Evolutionary conservation across 1,140 invertebrate species (phyloP).

Genomic region (Sarcophaga peregrina): DNA sequence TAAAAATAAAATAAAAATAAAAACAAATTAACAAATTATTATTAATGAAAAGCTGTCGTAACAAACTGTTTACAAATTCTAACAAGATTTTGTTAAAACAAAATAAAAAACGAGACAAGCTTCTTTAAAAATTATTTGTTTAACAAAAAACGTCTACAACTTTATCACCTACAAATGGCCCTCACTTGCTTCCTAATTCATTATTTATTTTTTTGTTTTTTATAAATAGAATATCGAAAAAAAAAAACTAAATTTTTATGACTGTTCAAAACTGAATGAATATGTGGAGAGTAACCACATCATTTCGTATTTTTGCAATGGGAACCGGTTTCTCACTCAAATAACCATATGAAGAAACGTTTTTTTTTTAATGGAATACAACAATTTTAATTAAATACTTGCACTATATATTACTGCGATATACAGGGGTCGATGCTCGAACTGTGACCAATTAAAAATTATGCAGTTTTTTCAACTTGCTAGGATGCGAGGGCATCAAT

Average conservation of each 20-base stretch:
- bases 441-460: no score
- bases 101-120: neutral
- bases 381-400: no score
- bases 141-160: neutral
- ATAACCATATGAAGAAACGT: neutral
- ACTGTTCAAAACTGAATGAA: neutral
- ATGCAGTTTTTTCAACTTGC: no score
- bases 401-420: no score
- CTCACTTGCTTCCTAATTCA: no score
- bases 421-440: no score
- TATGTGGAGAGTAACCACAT: neutral
- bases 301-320: neutral
- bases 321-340: neutral
- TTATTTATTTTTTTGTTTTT: neutral
- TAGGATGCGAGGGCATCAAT: no score
- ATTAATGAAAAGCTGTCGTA: neutral
- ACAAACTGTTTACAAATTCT: neutral
- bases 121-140: neutral
- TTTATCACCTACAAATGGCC: conserved; percentile 8
- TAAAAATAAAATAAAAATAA: neutral
- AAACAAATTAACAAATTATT: neutral
- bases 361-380: no score
- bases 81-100: neutral
- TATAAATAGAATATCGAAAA: neutral
- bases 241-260: neutral